phyloP scores from a whole-genome alignment of 2,797 vertebrate species.

The Alfaro cultratus region DNA sequence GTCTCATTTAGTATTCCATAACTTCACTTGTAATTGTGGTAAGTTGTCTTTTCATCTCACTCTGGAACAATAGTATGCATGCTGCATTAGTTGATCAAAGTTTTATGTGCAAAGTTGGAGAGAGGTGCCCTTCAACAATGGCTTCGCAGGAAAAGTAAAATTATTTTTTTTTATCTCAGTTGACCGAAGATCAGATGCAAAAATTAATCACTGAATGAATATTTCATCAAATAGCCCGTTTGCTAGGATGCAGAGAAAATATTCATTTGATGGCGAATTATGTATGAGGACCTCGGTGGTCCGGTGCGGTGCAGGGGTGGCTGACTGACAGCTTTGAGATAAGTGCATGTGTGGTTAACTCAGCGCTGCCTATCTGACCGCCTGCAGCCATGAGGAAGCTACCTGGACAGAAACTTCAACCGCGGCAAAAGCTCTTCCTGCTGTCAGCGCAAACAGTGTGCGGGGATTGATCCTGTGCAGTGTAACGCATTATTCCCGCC shows the following conservation, averaged over 20 bases:
- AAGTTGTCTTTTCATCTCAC: slow-evolving; percentile 47
- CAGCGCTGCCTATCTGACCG: slow-evolving; percentile 69
- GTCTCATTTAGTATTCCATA: slow-evolving; percentile 52
- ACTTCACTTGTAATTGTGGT: slow-evolving; percentile 48
- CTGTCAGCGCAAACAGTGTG: slow-evolving; percentile 69
- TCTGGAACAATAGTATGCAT: slow-evolving; percentile 41
- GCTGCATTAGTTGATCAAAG: slow-evolving; percentile 62
- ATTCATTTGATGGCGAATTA: slow-evolving; percentile 78
- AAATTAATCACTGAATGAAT: slow-evolving; percentile 77
- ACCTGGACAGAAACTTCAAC: slow-evolving; percentile 66
- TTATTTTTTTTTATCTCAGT: slow-evolving; percentile 54
- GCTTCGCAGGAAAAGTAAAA: slow-evolving; percentile 58
- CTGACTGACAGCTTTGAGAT: slow-evolving; percentile 69
- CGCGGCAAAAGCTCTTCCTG: slow-evolving; percentile 57
- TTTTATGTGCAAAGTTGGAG: slow-evolving; percentile 66
- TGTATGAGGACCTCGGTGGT: slow-evolving; percentile 72
- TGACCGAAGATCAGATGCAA: slow-evolving; percentile 76
- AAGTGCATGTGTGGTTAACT: slow-evolving; percentile 66
- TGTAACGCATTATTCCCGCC: slow-evolving; percentile 43
- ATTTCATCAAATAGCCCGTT: slow-evolving; percentile 78
- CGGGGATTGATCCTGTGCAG: slow-evolving; percentile 66
- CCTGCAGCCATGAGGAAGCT: slow-evolving; percentile 70
- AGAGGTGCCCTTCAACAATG: slow-evolving; percentile 69
- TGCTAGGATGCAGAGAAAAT: slow-evolving; percentile 65
- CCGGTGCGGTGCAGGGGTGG: slow-evolving; percentile 46